Conservation (phyloP, 2,113 vertebrate species). For the Panurus biarmicus region DNA sequence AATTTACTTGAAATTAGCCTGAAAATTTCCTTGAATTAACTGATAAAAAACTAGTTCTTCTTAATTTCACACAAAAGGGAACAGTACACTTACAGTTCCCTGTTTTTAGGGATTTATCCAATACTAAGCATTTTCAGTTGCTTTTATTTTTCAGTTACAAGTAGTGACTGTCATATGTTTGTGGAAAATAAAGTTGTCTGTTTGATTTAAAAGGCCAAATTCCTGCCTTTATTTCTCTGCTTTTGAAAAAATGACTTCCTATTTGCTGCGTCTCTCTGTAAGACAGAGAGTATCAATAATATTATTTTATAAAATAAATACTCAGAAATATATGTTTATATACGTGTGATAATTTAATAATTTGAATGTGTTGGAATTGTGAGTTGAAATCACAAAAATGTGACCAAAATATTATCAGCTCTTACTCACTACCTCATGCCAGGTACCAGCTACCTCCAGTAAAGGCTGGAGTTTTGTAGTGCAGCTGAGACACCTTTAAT, state of each 20-base stretch:
- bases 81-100: not conserved
- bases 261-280: not conserved
- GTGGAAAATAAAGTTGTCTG: not conserved
- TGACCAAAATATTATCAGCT: not conserved
- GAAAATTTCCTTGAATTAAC: not conserved
- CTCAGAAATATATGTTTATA: not conserved
- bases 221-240: not conserved
- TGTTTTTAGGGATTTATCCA: not conserved
- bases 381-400: not conserved
- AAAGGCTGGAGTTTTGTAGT: not conserved
- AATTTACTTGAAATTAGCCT: not conserved
- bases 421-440: not conserved
- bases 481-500: not conserved
- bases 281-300: not conserved
- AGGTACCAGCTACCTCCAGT: not conserved
- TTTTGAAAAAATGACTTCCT: not conserved
- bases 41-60: not conserved
- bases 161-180: not conserved
- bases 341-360: not conserved
- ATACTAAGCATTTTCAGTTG: not conserved
- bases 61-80: not conserved
- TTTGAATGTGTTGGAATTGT: not conserved
- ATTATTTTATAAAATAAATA: not conserved
- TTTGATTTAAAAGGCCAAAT: not conserved
- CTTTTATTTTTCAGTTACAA: not conserved